Evolutionary conservation across 2,888 invertebrate genomes (phyloP).

Genomic region (Eupithecia centaureata): DNA sequence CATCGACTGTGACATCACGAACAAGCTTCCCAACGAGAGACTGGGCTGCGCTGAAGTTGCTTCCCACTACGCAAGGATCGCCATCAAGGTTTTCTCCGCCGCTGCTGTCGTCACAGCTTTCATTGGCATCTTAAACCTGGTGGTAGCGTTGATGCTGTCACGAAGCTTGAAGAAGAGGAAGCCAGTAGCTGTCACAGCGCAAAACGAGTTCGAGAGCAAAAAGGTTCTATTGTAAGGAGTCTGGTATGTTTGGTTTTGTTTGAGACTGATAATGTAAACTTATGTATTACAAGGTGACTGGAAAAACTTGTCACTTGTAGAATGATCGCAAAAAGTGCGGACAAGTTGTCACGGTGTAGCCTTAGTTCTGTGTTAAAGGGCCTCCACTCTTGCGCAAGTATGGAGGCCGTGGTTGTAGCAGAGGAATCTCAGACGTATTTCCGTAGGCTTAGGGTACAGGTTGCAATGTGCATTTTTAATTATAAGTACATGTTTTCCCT

Average conservation of each 20-base stretch:
- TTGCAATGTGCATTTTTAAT: conserved; percentile 36
- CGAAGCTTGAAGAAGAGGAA: conserved; percentile 56
- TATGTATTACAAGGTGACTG: conserved; percentile 5
- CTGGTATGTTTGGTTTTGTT: conserved; percentile 12
- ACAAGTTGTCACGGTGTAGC: conserved; percentile 7
- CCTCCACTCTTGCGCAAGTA: conserved; percentile 27
- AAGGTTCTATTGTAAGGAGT: conserved; percentile 53
- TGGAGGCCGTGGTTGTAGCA: conserved; percentile 12
- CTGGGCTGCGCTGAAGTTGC: conserved; percentile 73
- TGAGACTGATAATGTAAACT: conserved; percentile 27
- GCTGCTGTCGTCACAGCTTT: conserved; percentile 63
- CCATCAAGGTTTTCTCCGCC: conserved; percentile 64
- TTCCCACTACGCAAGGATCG: conserved; percentile 66
- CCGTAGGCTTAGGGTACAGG: conserved; percentile 25
- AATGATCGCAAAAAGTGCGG: conserved; percentile 20
- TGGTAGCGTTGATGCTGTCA: conserved; percentile 57
- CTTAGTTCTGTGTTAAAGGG: conserved; percentile 15
- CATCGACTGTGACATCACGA: conserved; percentile 72
- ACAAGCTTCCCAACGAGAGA: conserved; percentile 74
- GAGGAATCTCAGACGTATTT: conserved; percentile 39
- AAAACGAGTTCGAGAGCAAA: conserved; percentile 70
- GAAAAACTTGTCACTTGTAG: conserved; percentile 2
- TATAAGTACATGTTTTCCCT: conserved; percentile 38
- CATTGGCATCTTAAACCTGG: conserved; percentile 60
- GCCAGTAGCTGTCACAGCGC: conserved; percentile 54